Evolutionary conservation across 2,113 vertebrate genomes (phyloP).

Genomic region (Naja naja): DNA sequence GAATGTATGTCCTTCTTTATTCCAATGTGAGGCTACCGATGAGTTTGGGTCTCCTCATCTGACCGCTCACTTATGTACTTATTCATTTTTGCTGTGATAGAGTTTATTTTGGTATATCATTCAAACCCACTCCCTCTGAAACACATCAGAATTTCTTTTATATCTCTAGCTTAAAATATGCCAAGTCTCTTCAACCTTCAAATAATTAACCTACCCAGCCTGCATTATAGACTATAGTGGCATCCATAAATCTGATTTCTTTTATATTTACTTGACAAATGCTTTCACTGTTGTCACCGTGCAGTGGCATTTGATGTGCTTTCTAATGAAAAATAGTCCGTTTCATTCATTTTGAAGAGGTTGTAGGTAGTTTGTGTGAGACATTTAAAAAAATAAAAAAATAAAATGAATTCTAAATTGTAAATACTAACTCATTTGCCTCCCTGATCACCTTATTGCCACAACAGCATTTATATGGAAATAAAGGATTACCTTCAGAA

Average conservation of each 20-base stretch:
- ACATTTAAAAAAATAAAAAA: background rate
- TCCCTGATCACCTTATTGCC: background rate
- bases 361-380: background rate
- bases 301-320: background rate
- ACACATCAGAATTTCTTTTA: background rate
- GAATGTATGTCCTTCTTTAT: background rate
- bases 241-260: background rate
- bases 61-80: background rate
- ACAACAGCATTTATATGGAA: background rate
- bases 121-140: background rate
- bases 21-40: background rate
- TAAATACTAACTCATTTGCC: background rate
- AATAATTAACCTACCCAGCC: background rate
- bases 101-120: background rate
- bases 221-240: background rate
- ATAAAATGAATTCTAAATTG: background rate
- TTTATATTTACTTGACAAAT: background rate
- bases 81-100: background rate
- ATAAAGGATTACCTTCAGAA: background rate
- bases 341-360: background rate
- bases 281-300: background rate
- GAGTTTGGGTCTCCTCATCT: background rate
- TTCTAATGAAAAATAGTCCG: background rate
- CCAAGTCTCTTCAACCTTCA: background rate
- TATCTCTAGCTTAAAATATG: background rate